Percentiles rank a stretch among this genome's conserved stretches.
Evolutionary conservation across 2,888 invertebrate genomes (phyloP).

Genomic region (Hanleya hanleyi): DNA sequence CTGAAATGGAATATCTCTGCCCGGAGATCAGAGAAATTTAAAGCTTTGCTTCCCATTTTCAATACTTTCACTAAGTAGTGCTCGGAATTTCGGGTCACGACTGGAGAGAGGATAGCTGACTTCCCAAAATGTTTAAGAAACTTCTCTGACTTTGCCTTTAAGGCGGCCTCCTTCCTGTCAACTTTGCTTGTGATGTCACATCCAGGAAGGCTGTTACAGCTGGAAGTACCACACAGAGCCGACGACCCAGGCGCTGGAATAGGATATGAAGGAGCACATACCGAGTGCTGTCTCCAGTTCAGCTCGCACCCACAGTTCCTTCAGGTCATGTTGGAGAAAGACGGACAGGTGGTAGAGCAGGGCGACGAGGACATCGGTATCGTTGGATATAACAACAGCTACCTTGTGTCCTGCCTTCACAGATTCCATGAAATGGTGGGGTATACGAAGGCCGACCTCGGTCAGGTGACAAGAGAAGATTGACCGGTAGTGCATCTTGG

Average conservation of each 20-base stretch:
- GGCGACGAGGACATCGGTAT: slow-evolving; percentile 20
- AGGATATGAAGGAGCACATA: neutral
- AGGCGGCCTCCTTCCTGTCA: slow-evolving; percentile 16
- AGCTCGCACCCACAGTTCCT: slow-evolving; percentile 21
- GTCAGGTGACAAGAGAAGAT: slow-evolving; percentile 12
- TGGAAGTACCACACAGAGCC: slow-evolving; percentile 13
- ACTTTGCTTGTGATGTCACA: slow-evolving; percentile 23
- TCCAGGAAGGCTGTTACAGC: slow-evolving; percentile 11
- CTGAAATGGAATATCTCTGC: too few species aligned
- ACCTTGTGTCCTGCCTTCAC: slow-evolving; percentile 16
- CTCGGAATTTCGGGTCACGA: neutral
- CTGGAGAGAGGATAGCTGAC: slow-evolving; percentile 5
- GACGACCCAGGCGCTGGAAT: slow-evolving; percentile 5
- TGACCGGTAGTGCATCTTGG: neutral
- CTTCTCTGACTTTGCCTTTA: slow-evolving; percentile 17
- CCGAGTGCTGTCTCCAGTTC: slow-evolving; percentile 8
- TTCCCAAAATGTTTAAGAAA: too few species aligned
- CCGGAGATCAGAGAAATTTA: too few species aligned
- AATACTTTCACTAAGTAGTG: slow-evolving; percentile 14
- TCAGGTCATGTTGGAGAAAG: slow-evolving; percentile 13
- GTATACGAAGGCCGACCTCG: slow-evolving; percentile 16
- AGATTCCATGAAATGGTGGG: slow-evolving; percentile 8
- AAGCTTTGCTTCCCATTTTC: slow-evolving; percentile 9
- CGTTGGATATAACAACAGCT: slow-evolving; percentile 17
- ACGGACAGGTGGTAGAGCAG: slow-evolving; percentile 19